Percentiles rank a stretch among this genome's conserved stretches.
phyloP scores from a whole-genome alignment of 1,140 invertebrate species.

The Orchestia grillus region DNA sequence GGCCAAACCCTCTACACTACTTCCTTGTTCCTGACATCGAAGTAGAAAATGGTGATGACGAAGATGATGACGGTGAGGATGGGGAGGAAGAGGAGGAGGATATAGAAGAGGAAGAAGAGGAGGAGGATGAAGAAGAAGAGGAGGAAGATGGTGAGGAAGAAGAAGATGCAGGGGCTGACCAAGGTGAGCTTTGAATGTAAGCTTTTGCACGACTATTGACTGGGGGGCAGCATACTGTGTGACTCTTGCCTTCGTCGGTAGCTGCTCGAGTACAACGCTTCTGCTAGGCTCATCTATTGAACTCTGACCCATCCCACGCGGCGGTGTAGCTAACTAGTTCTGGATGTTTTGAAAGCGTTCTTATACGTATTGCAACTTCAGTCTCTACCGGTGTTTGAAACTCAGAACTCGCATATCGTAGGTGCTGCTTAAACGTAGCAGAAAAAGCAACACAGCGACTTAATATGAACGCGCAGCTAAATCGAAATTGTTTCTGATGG shows the following conservation, averaged over 20 bases:
- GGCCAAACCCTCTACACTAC: slow-evolving; percentile 92
- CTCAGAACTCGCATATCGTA: too few species aligned
- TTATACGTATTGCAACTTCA: too few species aligned
- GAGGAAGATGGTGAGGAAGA: slow-evolving; percentile 69
- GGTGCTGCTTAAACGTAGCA: too few species aligned
- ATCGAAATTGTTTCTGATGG: too few species aligned
- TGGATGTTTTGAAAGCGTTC: too few species aligned
- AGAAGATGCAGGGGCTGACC: slow-evolving; percentile 66
- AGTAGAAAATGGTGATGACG: slow-evolving; percentile 78
- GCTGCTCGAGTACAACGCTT: neutral
- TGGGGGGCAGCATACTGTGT: neutral
- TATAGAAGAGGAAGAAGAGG: slow-evolving; percentile 73
- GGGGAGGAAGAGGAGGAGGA: slow-evolving; percentile 74
- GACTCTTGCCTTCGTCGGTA: neutral
- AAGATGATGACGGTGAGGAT: slow-evolving; percentile 73
- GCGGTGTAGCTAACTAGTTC: too few species aligned
- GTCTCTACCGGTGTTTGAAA: too few species aligned
- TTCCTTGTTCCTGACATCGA: slow-evolving; percentile 86
- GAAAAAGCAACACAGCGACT: too few species aligned
- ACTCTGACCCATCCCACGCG: too few species aligned
- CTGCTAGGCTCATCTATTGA: neutral
- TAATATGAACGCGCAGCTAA: too few species aligned
- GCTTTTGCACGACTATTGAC: neutral
- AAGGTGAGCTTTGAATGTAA: neutral
- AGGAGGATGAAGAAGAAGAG: slow-evolving; percentile 70